A percentile compares a stretch with the other conserved stretches of the same genome.
phyloP scores from a whole-genome alignment of 2,888 invertebrate genomes.

The Gryllus longicercus region DNA sequence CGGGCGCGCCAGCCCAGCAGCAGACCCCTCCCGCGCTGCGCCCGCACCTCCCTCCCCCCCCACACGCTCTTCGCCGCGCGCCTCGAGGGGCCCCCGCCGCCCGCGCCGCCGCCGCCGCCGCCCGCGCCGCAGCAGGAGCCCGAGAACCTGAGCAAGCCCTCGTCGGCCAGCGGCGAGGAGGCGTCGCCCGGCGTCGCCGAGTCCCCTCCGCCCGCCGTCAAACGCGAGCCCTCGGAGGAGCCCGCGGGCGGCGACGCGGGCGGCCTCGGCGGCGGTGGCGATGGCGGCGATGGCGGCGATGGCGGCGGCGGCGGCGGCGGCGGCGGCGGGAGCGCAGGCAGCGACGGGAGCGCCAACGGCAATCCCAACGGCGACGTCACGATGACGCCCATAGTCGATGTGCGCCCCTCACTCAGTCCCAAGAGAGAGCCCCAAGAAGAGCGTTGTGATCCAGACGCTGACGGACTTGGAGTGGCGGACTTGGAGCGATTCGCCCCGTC shows the following conservation, averaged over 20 bases:
- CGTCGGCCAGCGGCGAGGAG: slow-evolving; percentile 35
- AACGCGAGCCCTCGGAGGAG: slow-evolving; percentile 37
- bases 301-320: slow-evolving; percentile 33
- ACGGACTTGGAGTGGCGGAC: slow-evolving; percentile 50
- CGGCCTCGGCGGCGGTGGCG: neutral
- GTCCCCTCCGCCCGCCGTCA: slow-evolving; percentile 43
- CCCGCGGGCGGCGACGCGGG: no score
- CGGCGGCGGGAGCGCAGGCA: slow-evolving; percentile 26
- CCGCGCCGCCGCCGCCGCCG: slow-evolving; percentile 57
- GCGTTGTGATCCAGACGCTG: slow-evolving; percentile 48
- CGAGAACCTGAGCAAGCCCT: slow-evolving; percentile 71
- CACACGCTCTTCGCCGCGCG: slow-evolving; percentile 47
- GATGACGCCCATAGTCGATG: neutral
- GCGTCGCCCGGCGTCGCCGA: slow-evolving; percentile 37
- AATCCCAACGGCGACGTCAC: slow-evolving; percentile 33
- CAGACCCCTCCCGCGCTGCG: slow-evolving; percentile 58
- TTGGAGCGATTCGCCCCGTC: slow-evolving; percentile 61
- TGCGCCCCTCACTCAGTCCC: slow-evolving; percentile 59
- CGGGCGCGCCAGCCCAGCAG: slow-evolving; percentile 44
- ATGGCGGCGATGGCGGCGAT: no score
- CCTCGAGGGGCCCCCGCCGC: slow-evolving; percentile 49
- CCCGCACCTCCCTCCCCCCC: slow-evolving; percentile 56
- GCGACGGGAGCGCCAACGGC: slow-evolving; percentile 26
- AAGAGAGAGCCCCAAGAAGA: slow-evolving; percentile 66
- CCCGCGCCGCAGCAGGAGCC: slow-evolving; percentile 63